Evolutionary conservation across 37 sponge, comb jelly and placozoan species (phyloP).

Genomic region (Halisarca cf. caerulea): DNA sequence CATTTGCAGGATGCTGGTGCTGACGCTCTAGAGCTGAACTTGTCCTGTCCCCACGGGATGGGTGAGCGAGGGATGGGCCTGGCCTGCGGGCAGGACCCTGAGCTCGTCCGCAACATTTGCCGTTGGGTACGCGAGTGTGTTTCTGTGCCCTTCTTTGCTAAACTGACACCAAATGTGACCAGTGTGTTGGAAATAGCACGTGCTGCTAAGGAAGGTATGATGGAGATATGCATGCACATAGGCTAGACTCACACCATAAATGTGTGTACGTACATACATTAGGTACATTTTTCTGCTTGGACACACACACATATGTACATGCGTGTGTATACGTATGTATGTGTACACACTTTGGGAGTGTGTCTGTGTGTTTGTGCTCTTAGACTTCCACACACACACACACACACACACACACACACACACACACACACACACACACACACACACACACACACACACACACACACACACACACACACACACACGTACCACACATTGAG

Average conservation of each 20-base stretch:
- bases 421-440: slow-evolving; percentile 36
- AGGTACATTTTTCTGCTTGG: too few species aligned
- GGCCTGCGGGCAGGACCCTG: slow-evolving; percentile 92
- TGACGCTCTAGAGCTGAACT: slow-evolving; percentile 94
- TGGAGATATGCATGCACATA: too few species aligned
- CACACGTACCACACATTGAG: background rate
- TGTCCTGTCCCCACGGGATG: slow-evolving; percentile 98
- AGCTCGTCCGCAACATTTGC: slow-evolving; percentile 89
- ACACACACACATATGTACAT: too few species aligned
- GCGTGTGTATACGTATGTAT: too few species aligned
- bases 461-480: background rate
- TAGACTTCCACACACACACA: slow-evolving; percentile 9
- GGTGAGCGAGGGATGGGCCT: slow-evolving; percentile 96
- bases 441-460: slow-evolving; percentile 39
- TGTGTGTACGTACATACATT: too few species aligned
- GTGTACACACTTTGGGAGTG: too few species aligned
- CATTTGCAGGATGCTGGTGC: slow-evolving; percentile 77
- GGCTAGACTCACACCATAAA: too few species aligned
- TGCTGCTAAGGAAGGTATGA: slow-evolving; percentile 79
- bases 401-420: slow-evolving; percentile 35
- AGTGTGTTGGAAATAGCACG: slow-evolving; percentile 67
- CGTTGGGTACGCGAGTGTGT: slow-evolving; percentile 89
- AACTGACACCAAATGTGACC: slow-evolving; percentile 86
- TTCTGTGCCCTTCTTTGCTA: slow-evolving; percentile 94
- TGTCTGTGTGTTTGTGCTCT: background rate